phyloP scores from a whole-genome alignment of 2,113 vertebrate genomes.

The Lipophrys pholis region DNA sequence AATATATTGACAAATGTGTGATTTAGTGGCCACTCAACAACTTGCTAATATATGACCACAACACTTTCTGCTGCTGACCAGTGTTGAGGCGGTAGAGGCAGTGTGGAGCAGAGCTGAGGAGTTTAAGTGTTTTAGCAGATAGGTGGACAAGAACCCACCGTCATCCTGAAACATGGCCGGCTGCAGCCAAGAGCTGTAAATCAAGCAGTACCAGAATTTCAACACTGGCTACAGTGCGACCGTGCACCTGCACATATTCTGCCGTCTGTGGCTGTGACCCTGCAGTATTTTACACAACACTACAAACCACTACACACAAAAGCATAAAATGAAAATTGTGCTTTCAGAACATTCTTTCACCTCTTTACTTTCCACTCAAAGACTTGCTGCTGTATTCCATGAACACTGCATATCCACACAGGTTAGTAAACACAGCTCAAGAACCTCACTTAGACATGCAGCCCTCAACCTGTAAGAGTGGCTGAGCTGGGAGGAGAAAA shows the following conservation, averaged over 20 bases:
- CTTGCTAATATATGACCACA: slow-evolving; percentile 77
- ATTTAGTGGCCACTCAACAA: slow-evolving; percentile 81
- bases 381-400: not conserved
- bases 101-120: slow-evolving; percentile 46
- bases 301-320: not conserved
- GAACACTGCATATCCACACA: not conserved
- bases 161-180: slow-evolving; percentile 73
- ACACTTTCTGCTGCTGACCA: slow-evolving; percentile 47
- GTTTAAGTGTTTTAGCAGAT: slow-evolving; percentile 76
- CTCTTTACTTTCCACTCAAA: not conserved
- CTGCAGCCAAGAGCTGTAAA: slow-evolving; percentile 74
- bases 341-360: not conserved
- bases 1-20: slow-evolving; percentile 83
- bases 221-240: slow-evolving; percentile 59
- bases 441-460: slow-evolving; percentile 5
- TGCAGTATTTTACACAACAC: slow-evolving; percentile 15
- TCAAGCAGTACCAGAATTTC: slow-evolving; percentile 67
- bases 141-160: slow-evolving; percentile 69
- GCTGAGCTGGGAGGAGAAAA: slow-evolving; percentile 43
- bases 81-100: slow-evolving; percentile 53
- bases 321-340: not conserved
- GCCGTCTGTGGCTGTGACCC: slow-evolving; percentile 18
- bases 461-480: slow-evolving; percentile 10
- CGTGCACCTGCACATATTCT: slow-evolving; percentile 62
- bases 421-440: not conserved